Conservation (phyloP, 2,888 invertebrate genomes). For the Drosophila nr. fundita region DNA sequence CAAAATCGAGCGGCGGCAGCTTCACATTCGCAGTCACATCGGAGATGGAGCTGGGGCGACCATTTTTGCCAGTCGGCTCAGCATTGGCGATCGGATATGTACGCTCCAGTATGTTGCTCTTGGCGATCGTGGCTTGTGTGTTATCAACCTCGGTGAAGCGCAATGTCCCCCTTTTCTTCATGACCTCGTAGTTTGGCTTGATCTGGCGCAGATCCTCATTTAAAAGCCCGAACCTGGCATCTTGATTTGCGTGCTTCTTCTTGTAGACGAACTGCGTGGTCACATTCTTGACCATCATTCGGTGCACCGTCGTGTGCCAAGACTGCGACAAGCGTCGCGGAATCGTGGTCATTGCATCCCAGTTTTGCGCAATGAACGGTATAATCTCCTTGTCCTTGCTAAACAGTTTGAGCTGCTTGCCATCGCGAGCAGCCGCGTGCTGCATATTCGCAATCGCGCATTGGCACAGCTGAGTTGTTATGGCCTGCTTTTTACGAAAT, state of each 20-base stretch:
- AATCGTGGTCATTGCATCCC: slow-evolving; percentile 98
- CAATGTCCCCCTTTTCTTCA: slow-evolving; percentile 92
- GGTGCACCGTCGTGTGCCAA: slow-evolving; percentile 91
- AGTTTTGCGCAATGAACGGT: slow-evolving; percentile 98
- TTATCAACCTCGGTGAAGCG: slow-evolving; percentile 94
- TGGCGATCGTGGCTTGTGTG: slow-evolving; percentile 87
- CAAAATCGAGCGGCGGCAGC: slow-evolving; percentile 96
- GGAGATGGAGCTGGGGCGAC: slow-evolving; percentile 87
- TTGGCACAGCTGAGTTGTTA: slow-evolving; percentile 96
- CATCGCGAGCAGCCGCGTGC: slow-evolving; percentile 91
- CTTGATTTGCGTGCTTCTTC: slow-evolving; percentile 88
- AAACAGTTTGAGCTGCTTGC: slow-evolving; percentile 89
- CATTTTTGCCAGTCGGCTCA: slow-evolving; percentile 89
- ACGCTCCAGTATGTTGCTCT: slow-evolving; percentile 91
- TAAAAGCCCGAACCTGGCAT: slow-evolving; percentile 92
- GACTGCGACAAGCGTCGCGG: slow-evolving; percentile 92
- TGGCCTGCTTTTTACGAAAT: slow-evolving; percentile 97
- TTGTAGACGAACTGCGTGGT: slow-evolving; percentile 91
- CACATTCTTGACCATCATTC: slow-evolving; percentile 93
- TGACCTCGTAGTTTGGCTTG: slow-evolving; percentile 94
- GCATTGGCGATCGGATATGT: slow-evolving; percentile 89
- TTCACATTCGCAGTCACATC: slow-evolving; percentile 86
- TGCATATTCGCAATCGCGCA: slow-evolving; percentile 97
- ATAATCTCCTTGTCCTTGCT: slow-evolving; percentile 97
- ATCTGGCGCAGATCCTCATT: slow-evolving; percentile 91